Evolutionary conservation across 2,888 invertebrate genomes (phyloP).

Genomic region (Philopedon plagiatum): DNA sequence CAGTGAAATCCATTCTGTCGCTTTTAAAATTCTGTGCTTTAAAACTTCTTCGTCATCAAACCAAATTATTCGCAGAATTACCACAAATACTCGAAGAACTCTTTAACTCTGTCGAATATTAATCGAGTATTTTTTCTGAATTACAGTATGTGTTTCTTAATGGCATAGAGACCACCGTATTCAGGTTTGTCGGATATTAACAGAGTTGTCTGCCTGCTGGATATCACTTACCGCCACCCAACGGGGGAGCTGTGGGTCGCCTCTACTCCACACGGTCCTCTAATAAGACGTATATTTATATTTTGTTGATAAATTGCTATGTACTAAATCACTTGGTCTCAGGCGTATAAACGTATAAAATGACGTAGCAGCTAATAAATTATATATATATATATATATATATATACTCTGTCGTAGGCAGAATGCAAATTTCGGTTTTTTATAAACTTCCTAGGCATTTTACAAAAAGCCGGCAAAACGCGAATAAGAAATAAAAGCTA

Average conservation of each 20-base stretch:
- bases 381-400: too few species aligned
- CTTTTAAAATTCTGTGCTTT: too few species aligned
- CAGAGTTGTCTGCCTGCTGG: conserved; percentile 59
- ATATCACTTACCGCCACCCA: conserved; percentile 59
- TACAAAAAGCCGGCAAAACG: too few species aligned
- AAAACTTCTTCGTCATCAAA: too few species aligned
- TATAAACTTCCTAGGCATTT: too few species aligned
- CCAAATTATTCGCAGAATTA: too few species aligned
- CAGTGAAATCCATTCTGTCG: too few species aligned
- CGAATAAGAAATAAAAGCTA: too few species aligned
- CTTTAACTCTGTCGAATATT: background rate
- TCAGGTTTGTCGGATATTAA: conserved; percentile 54
- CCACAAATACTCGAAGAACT: background rate
- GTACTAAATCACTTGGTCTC: conserved; percentile 25
- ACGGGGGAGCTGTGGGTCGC: conserved; percentile 50
- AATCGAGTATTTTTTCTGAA: conserved; percentile 3
- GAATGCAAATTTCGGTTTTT: too few species aligned
- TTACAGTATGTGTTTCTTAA: conserved; percentile 22
- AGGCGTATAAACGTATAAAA: background rate
- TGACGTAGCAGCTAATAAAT: conserved; percentile 8
- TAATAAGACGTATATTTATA: conserved; percentile 61
- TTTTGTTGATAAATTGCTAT: conserved; percentile 58
- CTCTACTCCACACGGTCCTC: conserved; percentile 57
- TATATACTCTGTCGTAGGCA: too few species aligned
- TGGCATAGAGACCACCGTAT: conserved; percentile 51